Evolutionary conservation across 1,140 invertebrate species (phyloP), one percentile per base, ranked within the genome.

Genomic region (Drosophila fuyamai): DNA sequence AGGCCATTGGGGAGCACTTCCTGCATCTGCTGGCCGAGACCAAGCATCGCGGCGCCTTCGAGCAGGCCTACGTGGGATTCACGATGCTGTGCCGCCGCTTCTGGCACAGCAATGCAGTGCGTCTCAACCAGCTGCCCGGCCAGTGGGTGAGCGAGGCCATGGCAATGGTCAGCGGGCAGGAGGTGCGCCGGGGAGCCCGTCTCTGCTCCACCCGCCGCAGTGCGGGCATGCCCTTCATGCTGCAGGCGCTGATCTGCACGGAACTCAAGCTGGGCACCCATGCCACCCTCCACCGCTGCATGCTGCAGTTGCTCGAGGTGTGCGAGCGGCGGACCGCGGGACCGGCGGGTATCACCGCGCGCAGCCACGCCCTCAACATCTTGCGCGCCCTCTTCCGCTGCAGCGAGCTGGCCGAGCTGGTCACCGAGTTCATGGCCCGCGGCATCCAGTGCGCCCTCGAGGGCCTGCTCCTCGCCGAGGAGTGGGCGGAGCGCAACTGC

Each of bases 31-130:
- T 98, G 16, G 93, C 95, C 2, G 95, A 97, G 91, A 97, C 97
- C 0, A 97, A 97, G 92, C 98, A 99, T 93, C 94, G 98, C 72
- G 98, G 98, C 4, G 98, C 98, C 43, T 99, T 99, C 93, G 98
- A 99, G 92, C 97, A 99, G 93, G 97, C 97, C 5, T 97, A 97
- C 92, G 95, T 98, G 60, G 98, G 97, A 6, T 99, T 98, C 93
- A 95, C 94, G 16, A 95, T 95, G 81, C 93, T 98, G 38, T 96
- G 96, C 59, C 86, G 90, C 13, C 93, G 93, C 44, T 71, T 94
- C 40, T 94, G 93, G 93, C 93, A 93, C 7, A 94, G 93, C 75
- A 89, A 93, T 1, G 81, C 91, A 36, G 38, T 86, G n/a, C 78
- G 91, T 0, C 83, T 97, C 12, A 95, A 95, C 77, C 81, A 93